Evolutionary conservation across 2,797 vertebrate genomes (phyloP).

Genomic region (Borostomias antarcticus): DNA sequence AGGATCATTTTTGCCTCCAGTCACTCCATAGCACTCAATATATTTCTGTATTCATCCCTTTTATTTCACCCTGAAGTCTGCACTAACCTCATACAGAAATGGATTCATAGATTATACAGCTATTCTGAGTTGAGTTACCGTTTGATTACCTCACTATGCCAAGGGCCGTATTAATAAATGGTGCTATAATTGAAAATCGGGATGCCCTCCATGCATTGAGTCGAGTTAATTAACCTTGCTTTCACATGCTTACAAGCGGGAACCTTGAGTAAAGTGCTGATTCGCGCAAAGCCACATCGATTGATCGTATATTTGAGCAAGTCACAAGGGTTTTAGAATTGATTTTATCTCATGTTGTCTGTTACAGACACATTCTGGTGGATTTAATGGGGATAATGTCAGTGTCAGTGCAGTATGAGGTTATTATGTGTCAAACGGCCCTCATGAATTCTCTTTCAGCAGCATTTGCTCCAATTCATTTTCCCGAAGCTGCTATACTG

Average conservation of each 20-base stretch:
- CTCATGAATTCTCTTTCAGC: neutral
- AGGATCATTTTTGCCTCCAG: no score
- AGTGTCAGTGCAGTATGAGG: constrained; percentile 6
- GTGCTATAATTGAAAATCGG: constrained; percentile 34
- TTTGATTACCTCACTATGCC: constrained; percentile 41
- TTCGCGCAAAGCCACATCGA: constrained; percentile 59
- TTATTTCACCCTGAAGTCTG: constrained; percentile 47
- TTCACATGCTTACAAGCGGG: constrained; percentile 51
- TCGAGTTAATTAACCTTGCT: constrained; percentile 63
- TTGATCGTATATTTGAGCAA: constrained; percentile 38
- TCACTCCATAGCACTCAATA: no score
- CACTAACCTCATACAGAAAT: constrained; percentile 32
- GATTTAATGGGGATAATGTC: constrained; percentile 18
- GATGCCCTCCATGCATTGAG: constrained; percentile 27
- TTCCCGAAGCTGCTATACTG: neutral
- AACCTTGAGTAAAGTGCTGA: constrained; percentile 57
- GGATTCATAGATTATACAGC: constrained; percentile 29
- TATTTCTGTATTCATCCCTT: constrained; percentile 9
- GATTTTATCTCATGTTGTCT: constrained; percentile 42
- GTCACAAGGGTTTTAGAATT: constrained; percentile 31
- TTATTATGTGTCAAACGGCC: neutral
- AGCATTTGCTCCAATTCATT: neutral
- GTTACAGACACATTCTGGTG: constrained; percentile 29
- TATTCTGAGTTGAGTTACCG: constrained; percentile 20
- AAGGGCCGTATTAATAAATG: constrained; percentile 40